Evolutionary conservation across 2,113 vertebrate species (phyloP), one percentile per base, ranked within the genome.

Genomic region (Geococcyx californianus): DNA sequence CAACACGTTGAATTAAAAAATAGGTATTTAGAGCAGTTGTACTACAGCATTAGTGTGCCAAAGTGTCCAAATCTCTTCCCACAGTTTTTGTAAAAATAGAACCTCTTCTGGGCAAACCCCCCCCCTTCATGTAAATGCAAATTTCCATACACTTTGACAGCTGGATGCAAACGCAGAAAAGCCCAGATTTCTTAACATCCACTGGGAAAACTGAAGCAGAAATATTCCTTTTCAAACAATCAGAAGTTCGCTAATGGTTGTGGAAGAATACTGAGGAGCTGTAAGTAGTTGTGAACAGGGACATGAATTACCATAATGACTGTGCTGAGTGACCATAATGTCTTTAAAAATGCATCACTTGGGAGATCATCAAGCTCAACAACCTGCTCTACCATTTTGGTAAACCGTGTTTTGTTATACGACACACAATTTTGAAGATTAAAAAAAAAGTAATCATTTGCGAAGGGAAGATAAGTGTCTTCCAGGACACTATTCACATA

Each of bases 1-100:
- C 21, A 92, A 73, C 26, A 88, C 1, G 0, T 7, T 93, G 79
- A 77, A 60, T 89, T 87, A 26, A 67, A 93, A 94, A 93, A 75
- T 64, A 82, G 66, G 31, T 79, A 82, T 94, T 73, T 93, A 80
- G 78, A 97, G 85, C 67, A 88, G 68, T 66, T 44, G 63, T 60
- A 93, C 59, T 77, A 38, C n/a, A 47, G 33, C 59, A 94, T 95
- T 93, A 90, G 52, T 83, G 80, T 28, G 34, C 72, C 93, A 91
- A 80, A 85, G 87, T 33, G 73, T 81, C 83, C 86, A 93, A 77
- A 63, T 67, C 16, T 84, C 87, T 93, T 96, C 93, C 92, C 90
- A 85, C 85, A 62, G 72, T 54, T 15, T 92, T 85, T 70, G n/a
- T 80, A 95, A 95, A 95, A 91, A 93, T 69, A 96, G 87, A 91